phyloP scores from a whole-genome alignment of 1,140 invertebrate genomes.

The Zaprionus ghesquierei region DNA sequence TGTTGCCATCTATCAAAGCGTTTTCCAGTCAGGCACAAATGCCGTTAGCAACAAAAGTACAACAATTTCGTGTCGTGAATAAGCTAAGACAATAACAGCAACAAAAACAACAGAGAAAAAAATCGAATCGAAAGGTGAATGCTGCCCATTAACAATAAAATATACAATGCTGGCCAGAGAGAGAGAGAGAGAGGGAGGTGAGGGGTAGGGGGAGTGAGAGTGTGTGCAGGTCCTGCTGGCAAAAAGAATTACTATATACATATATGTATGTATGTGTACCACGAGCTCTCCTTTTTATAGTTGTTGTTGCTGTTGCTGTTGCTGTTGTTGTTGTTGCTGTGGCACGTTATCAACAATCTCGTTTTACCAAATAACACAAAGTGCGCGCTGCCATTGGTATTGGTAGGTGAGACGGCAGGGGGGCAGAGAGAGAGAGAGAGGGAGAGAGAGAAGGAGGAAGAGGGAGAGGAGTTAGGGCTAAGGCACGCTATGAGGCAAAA shows the following conservation, averaged over 20 bases:
- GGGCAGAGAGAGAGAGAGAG: background rate
- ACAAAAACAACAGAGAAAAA: slow-evolving; percentile 36
- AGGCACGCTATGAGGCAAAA: slow-evolving; percentile 32
- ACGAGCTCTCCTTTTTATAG: slow-evolving; percentile 46
- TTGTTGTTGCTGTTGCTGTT: slow-evolving; percentile 22
- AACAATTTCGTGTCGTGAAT: slow-evolving; percentile 35
- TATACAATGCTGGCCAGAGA: slow-evolving; percentile 36
- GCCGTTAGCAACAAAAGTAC: slow-evolving; percentile 63
- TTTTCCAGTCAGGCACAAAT: slow-evolving; percentile 35
- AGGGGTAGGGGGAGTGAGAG: background rate
- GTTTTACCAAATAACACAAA: slow-evolving; percentile 79
- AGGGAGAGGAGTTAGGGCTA: slow-evolving; percentile 14
- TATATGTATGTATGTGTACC: slow-evolving; percentile 46
- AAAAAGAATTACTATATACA: slow-evolving; percentile 38
- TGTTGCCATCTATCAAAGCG: slow-evolving; percentile 18
- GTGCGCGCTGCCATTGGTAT: slow-evolving; percentile 57
- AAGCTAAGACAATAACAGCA: slow-evolving; percentile 1
- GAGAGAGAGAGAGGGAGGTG: background rate
- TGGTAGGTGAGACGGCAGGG: slow-evolving; percentile 10
- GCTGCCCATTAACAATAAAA: slow-evolving; percentile 72
- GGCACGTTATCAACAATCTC: slow-evolving; percentile 78
- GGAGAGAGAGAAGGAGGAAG: background rate
- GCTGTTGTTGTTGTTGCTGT: slow-evolving; percentile 48
- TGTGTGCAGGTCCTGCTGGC: slow-evolving; percentile 43
- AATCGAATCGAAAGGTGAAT: slow-evolving; percentile 63